These are phyloP conservation scores for Caenorhabditis sp. DNA, from an alignment of 2,888 invertebrate species.

Conservation along the genomic window DNA sequence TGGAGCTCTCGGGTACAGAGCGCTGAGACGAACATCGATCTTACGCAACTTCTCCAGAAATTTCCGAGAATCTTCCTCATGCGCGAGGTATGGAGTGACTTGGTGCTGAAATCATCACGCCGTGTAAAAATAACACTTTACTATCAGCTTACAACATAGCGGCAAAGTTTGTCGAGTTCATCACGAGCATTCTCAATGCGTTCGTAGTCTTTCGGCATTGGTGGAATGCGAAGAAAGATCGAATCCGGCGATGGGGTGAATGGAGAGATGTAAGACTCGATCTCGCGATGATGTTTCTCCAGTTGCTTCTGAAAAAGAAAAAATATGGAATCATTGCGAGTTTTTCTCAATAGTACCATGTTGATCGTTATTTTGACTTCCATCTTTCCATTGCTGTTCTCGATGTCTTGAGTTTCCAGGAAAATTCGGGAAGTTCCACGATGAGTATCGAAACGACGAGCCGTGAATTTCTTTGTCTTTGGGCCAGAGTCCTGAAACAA, in stretches of 20 bases:
- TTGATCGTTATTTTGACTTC: constrained; percentile 55
- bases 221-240: constrained; percentile 38
- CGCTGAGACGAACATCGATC: constrained; percentile 43
- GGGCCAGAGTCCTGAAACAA: background rate
- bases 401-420: background rate
- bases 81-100: constrained; percentile 5
- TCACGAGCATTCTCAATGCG: constrained; percentile 33
- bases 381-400: constrained; percentile 1
- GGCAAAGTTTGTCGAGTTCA: constrained; percentile 18
- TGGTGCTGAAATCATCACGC: constrained; percentile 19
- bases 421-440: constrained; percentile 9
- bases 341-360: constrained; percentile 12
- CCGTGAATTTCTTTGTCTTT: background rate
- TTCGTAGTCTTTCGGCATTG: constrained; percentile 27
- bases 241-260: constrained; percentile 30
- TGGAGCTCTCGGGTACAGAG: constrained; percentile 43
- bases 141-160: constrained; percentile 4
- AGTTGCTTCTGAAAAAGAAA: constrained; percentile 38
- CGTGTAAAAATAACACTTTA: background rate
- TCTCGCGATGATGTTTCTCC: constrained; percentile 48
- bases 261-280: constrained; percentile 42
- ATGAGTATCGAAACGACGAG: background rate
- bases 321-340: background rate
- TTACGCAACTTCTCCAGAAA: constrained; percentile 22
- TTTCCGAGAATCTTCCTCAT: constrained; percentile 12